A percentile compares a stretch with the other conserved stretches of the same genome.
phyloP scores from a whole-genome alignment of 2,888 invertebrate species.

The Erynnis tages region DNA sequence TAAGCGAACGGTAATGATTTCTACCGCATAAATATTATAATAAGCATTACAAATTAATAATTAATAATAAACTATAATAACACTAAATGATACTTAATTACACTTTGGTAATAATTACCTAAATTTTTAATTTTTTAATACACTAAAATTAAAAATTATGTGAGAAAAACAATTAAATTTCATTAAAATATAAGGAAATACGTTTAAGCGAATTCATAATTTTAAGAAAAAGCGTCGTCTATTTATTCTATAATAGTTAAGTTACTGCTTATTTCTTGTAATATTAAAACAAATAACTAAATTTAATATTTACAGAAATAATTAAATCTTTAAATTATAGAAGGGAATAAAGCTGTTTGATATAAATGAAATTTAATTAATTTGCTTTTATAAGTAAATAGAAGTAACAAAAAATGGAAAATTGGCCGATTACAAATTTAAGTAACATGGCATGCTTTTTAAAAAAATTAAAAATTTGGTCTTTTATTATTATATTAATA shows the following conservation, averaged over 20 bases:
- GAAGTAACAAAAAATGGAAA: neutral
- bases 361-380: neutral
- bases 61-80: conserved; percentile 37
- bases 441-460: conserved; percentile 30
- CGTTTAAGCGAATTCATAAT: conserved; percentile 25
- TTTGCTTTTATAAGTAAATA: no score
- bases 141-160: conserved; percentile 53
- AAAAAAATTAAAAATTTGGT: neutral
- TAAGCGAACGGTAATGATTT: conserved; percentile 31
- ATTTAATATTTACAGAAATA: conserved; percentile 42
- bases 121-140: conserved; percentile 59
- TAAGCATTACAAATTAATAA: conserved; percentile 29
- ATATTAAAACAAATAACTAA: conserved; percentile 36
- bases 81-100: conserved; percentile 73
- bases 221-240: conserved; percentile 33
- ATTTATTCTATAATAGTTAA: conserved; percentile 30
- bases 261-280: conserved; percentile 21
- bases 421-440: conserved; percentile 22
- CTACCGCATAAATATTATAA: conserved; percentile 36
- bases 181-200: conserved; percentile 31
- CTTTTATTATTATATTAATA: neutral
- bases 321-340: conserved; percentile 25
- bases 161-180: conserved; percentile 48
- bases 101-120: conserved; percentile 80
- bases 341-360: conserved; percentile 22